phyloP scores from a whole-genome alignment of 2,113 vertebrate species.

The Lophura nycthemera region DNA sequence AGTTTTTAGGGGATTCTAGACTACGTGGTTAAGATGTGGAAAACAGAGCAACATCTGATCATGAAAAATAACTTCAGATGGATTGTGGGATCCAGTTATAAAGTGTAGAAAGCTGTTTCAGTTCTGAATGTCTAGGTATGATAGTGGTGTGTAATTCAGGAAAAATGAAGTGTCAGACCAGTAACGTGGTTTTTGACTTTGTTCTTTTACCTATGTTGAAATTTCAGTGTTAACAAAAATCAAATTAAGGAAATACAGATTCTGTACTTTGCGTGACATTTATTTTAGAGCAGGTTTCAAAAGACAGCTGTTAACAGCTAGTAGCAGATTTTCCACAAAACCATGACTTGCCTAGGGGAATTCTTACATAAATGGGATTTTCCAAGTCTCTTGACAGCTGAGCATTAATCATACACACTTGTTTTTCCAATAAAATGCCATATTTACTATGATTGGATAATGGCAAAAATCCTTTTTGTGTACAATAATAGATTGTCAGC shows the following conservation, averaged over 20 bases:
- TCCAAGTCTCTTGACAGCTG: slow-evolving; percentile 37
- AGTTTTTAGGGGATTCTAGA: not conserved
- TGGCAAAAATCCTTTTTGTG: not conserved
- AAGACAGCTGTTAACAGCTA: slow-evolving; percentile 30
- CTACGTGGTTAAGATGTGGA: not conserved
- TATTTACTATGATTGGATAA: not conserved
- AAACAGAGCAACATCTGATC: not conserved
- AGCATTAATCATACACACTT: not conserved
- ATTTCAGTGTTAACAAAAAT: not conserved
- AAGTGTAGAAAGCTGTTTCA: not conserved
- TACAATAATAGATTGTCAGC: not conserved
- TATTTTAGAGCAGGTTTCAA: slow-evolving; percentile 14
- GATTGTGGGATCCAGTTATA: not conserved
- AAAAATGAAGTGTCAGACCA: not conserved
- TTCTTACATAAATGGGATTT: slow-evolving; percentile 50
- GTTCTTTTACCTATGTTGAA: not conserved
- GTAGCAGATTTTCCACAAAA: slow-evolving; percentile 11
- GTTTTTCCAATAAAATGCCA: not conserved
- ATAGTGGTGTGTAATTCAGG: not conserved
- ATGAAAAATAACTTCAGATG: not conserved
- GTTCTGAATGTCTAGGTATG: not conserved
- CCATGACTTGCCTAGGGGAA: slow-evolving; percentile 11
- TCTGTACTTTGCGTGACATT: not conserved
- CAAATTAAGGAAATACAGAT: not conserved
- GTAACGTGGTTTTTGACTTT: not conserved